Evolutionary conservation across 53 echinoderm and acorn worm species (phyloP), one percentile per base, ranked within the genome.

Genomic region (Pentamera pediparva): DNA sequence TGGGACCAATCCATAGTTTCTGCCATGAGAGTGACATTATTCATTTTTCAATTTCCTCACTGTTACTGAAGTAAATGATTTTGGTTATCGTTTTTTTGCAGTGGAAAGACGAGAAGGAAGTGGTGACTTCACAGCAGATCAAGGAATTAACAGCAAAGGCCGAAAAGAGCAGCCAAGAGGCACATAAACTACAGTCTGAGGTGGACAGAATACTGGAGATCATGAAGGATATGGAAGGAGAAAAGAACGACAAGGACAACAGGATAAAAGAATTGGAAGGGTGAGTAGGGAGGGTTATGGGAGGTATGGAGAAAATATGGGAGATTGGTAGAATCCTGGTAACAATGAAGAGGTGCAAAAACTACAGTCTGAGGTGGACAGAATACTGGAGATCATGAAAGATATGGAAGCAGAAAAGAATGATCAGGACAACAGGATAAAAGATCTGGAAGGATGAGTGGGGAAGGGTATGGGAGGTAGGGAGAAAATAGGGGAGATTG

Each of bases 371-470:
- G 98, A 98, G 81, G 85, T 98, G 56, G 98, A 98, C 62, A 80
- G 98, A 30, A 84, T 98, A 62, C 91, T 98, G 62, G 88, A 91
- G 55, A 91, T 98, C 76, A 91, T 98, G 85, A 88, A 98, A 73
- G 88, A 98, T 37, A 92, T 92, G 85, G 98, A 98, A 56, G 91
- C 77, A 69, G 98, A 98, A 76, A 98, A 98, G 74, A 88, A 92
- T 52, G 85, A 89, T 55, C 91, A 98, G 56, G 98, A 98, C 52
- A 88, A 85, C 67, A 79, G 78, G 43, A 78, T 98, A 27, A 69
- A 85, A 37, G 85, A 85, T 17, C 73, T 98, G 35, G 98, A 98
- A 65, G 77, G 69, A 92, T 98, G 84, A 57, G 86, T 62, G 20
- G 31, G 4, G 6, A 34, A 22, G 18, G 32, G 11, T 32, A 27